These are phyloP conservation scores for Agonopterix heracliana DNA, from an alignment of 2,888 invertebrate genomes.

Conservation along the genomic window DNA sequence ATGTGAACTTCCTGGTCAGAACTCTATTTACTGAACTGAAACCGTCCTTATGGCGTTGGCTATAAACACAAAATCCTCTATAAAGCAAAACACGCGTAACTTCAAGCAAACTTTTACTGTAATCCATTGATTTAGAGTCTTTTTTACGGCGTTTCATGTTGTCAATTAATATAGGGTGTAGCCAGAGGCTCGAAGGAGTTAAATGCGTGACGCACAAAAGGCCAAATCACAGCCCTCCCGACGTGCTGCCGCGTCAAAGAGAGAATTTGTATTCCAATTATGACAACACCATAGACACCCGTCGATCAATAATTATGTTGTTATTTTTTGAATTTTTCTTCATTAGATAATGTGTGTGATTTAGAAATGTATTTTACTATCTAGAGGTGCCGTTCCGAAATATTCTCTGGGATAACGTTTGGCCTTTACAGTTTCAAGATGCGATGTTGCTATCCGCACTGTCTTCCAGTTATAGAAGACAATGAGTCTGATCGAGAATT, in stretches of 20 bases:
- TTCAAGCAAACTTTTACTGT: conserved; percentile 14
- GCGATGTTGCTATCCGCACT: too few relatives aligned
- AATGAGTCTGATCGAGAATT: conserved; percentile 7
- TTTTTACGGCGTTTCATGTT: conserved; percentile 19
- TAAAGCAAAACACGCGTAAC: conserved; percentile 14
- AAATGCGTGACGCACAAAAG: conserved; percentile 74
- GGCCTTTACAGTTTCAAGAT: too few relatives aligned
- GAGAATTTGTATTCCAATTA: conserved; percentile 75
- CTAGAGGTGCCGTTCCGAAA: not conserved
- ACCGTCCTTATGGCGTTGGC: conserved; percentile 55
- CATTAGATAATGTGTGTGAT: not conserved
- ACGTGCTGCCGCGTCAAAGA: conserved; percentile 63
- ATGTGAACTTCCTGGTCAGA: not conserved
- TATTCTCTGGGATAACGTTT: too few relatives aligned
- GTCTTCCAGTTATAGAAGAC: too few relatives aligned
- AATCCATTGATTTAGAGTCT: conserved; percentile 28
- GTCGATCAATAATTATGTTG: conserved; percentile 27
- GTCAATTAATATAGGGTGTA: conserved; percentile 32
- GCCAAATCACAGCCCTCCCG: conserved; percentile 68
- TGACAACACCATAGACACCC: conserved; percentile 42
- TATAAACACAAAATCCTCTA: conserved; percentile 53
- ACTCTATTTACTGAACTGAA: conserved; percentile 37
- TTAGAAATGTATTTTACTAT: not conserved
- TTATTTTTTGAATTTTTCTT: conserved; percentile 13
- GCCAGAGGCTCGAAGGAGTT: conserved; percentile 67